Evolutionary conservation across 2,797 vertebrate genomes (phyloP).

Genomic region (Graptemys geographica): DNA sequence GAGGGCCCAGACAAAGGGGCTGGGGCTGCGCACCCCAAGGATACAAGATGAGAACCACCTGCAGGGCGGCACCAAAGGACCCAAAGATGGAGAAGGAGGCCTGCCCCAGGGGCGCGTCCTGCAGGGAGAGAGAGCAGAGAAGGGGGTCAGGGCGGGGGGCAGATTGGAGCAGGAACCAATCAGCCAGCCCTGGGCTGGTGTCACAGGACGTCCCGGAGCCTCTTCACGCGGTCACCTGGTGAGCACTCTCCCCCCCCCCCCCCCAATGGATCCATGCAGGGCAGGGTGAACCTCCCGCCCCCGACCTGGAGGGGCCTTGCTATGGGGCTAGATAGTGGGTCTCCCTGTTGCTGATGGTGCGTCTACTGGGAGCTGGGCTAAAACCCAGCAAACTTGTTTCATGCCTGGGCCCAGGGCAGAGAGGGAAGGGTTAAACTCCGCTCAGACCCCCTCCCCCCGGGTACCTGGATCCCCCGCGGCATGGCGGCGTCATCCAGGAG

Average conservation of each 20-base stretch:
- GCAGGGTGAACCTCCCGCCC: neutral
- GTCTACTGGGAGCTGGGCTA: neutral
- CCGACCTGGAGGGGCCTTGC: neutral
- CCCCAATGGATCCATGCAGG: no score
- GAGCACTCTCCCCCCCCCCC: neutral
- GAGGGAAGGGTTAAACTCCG: neutral
- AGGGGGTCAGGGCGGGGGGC: accelerated
- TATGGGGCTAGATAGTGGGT: neutral
- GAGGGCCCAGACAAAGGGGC: accelerated
- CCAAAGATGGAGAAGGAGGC: conserved; percentile 97
- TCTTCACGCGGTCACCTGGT: neutral
- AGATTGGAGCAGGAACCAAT: neutral
- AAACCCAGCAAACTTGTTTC: neutral
- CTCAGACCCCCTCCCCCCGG: neutral
- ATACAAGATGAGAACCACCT: conserved; percentile 98
- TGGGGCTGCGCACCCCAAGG: conserved; percentile 72
- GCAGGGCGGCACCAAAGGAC: conserved; percentile 93
- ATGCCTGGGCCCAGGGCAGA: neutral
- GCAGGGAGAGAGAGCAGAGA: neutral
- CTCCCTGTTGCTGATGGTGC: neutral
- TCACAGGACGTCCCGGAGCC: neutral
- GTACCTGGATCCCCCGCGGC: conserved; percentile 96
- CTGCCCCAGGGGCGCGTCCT: conserved; percentile 92
- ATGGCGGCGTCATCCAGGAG: conserved; percentile 94
- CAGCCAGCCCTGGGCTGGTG: neutral